Conservation (phyloP, 2,888 invertebrate genomes). For the Agriopis leucophaearia region DNA sequence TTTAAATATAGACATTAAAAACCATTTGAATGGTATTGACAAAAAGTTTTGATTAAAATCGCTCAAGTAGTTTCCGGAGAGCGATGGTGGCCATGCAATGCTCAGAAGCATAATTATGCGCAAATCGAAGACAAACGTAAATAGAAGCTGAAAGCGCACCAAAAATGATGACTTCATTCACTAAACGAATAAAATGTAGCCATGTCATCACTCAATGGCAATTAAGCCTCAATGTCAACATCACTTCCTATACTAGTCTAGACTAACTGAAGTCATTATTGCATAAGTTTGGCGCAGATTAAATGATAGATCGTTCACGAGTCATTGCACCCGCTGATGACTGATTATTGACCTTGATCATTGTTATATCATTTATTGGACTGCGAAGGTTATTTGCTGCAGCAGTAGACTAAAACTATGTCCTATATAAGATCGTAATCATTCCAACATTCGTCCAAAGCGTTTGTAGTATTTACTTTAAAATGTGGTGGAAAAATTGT, state of each 20-base stretch:
- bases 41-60: no score
- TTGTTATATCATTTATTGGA: conserved; percentile 4
- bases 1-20: no score
- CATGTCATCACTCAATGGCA: conserved; percentile 14
- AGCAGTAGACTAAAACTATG: not conserved
- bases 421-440: no score
- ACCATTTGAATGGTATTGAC: no score
- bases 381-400: not conserved
- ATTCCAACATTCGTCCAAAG: no score
- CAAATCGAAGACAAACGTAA: no score
- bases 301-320: conserved; percentile 23
- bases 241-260: conserved; percentile 29
- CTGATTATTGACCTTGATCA: conserved; percentile 24
- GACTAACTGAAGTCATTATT: conserved; percentile 16
- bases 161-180: not conserved
- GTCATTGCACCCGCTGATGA: conserved; percentile 38
- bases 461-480: no score
- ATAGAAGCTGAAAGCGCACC: no score
- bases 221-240: conserved; percentile 28
- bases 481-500: no score
- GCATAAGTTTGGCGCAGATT: conserved; percentile 6
- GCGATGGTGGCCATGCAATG: no score
- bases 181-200: conserved; percentile 5
- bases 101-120: no score
- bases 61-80: no score